Conservation (phyloP, 2,888 invertebrate species). For the Argyra leucocephala region DNA sequence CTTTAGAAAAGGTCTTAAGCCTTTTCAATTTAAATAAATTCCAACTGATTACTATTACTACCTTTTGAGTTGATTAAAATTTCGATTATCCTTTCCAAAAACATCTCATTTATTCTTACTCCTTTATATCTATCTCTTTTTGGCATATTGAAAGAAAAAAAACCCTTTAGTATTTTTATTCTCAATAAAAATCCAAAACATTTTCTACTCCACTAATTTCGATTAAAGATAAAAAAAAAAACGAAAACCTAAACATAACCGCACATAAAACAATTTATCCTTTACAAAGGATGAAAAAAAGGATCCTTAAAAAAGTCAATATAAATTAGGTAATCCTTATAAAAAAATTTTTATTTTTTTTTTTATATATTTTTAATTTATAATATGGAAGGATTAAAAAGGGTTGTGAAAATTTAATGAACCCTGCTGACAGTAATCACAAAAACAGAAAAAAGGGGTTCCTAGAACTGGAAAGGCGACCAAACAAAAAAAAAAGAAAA, state of each 20-base stretch:
- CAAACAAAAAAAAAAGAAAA: too few relatives aligned
- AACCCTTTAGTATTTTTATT: too few relatives aligned
- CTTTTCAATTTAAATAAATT: not conserved
- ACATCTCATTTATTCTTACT: too few relatives aligned
- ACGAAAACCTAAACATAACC: not conserved
- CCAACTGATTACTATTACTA: not conserved
- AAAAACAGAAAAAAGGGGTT: too few relatives aligned
- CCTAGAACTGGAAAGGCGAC: too few relatives aligned
- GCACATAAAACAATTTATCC: not conserved
- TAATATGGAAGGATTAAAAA: not conserved
- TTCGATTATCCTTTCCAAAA: too few relatives aligned
- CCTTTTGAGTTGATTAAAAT: too few relatives aligned
- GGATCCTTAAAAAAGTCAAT: not conserved
- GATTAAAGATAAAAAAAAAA: not conserved
- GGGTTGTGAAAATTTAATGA: not conserved
- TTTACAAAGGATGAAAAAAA: not conserved
- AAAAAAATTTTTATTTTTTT: too few relatives aligned
- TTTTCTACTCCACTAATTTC: conserved; percentile 1
- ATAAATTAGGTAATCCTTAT: not conserved
- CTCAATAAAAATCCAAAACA: not conserved
- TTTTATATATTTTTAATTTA: not conserved
- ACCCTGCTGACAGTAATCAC: not conserved
- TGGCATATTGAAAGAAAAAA: too few relatives aligned
- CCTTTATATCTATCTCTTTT: too few relatives aligned
- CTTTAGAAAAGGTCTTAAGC: too few relatives aligned